Evolutionary conservation across 2,888 invertebrate species (phyloP).

Genomic region (Cataglyphis rosenhaueri): DNA sequence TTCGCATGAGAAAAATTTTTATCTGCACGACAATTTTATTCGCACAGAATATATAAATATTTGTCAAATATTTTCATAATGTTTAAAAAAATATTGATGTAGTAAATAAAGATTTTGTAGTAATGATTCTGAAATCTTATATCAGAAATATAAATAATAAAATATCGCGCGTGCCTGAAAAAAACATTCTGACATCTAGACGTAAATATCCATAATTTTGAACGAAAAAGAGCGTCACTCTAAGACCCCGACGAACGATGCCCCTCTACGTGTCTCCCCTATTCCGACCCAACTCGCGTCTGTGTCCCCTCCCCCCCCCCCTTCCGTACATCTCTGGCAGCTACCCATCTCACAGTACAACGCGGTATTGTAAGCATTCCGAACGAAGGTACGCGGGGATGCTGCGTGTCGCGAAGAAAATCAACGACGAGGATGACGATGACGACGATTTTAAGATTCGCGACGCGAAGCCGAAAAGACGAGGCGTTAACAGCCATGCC

Average conservation of each 20-base stretch:
- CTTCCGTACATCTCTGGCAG: conserved; percentile 27
- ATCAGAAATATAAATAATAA: background rate
- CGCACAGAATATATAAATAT: background rate
- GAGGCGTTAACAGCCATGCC: conserved; percentile 29
- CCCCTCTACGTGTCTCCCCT: conserved; percentile 58
- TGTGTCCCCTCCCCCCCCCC: conserved; percentile 41
- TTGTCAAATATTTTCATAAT: background rate
- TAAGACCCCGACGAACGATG: conserved; percentile 4
- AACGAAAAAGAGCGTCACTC: background rate
- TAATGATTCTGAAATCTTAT: background rate
- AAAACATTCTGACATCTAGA: background rate
- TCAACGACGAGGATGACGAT: conserved; percentile 53
- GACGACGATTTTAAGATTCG: conserved; percentile 36
- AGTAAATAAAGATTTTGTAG: background rate
- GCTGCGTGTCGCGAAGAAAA: conserved; percentile 66
- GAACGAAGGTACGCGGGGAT: conserved; percentile 46
- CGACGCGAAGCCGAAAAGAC: conserved; percentile 35
- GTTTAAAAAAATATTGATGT: background rate
- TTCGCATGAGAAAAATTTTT: background rate
- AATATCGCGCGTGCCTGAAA: background rate
- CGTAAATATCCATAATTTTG: conserved; percentile 19
- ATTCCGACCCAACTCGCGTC: conserved; percentile 41
- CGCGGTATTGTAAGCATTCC: conserved; percentile 51
- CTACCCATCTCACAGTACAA: conserved; percentile 29
- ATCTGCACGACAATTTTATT: background rate